These are phyloP conservation scores for Odocoileus virginianus DNA, from an alignment of 2,113 vertebrate genomes.

Conservation along the genomic window DNA sequence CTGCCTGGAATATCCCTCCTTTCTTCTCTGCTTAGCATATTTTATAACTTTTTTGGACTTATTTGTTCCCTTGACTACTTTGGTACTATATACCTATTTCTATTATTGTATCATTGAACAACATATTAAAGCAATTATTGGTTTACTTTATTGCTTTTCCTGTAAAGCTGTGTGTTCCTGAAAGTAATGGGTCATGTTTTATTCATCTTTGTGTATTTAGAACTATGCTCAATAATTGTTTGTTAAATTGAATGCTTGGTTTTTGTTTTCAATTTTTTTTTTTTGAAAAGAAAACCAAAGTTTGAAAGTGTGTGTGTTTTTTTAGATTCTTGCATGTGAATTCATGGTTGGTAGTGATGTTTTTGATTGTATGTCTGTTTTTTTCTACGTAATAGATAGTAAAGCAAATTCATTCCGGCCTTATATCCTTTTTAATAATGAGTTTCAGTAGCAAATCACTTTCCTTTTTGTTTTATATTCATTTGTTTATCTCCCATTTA, in stretches of 20 bases:
- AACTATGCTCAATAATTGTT: background rate
- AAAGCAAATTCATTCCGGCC: background rate
- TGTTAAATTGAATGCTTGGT: background rate
- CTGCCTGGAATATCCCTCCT: background rate
- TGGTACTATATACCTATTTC: background rate
- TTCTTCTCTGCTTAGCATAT: background rate
- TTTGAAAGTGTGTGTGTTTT: background rate
- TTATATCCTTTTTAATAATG: background rate
- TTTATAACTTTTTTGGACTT: background rate
- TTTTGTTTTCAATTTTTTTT: background rate
- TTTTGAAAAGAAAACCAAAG: background rate
- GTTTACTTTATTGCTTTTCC: background rate
- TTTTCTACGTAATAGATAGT: background rate
- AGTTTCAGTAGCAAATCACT: background rate
- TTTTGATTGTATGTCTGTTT: background rate
- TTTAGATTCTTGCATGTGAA: slow-evolving; percentile 4
- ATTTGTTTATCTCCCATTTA: background rate
- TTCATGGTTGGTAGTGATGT: slow-evolving; percentile 1
- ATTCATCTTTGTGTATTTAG: background rate
- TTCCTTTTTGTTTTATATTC: background rate
- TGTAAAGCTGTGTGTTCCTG: background rate
- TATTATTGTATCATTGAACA: background rate
- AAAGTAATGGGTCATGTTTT: background rate
- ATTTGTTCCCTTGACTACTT: background rate
- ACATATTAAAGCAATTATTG: background rate